A percentile compares a stretch with the other conserved stretches of the same genome.
Evolutionary conservation across 2,113 vertebrate species (phyloP).

Genomic region (Myrmophylax atrothorax): DNA sequence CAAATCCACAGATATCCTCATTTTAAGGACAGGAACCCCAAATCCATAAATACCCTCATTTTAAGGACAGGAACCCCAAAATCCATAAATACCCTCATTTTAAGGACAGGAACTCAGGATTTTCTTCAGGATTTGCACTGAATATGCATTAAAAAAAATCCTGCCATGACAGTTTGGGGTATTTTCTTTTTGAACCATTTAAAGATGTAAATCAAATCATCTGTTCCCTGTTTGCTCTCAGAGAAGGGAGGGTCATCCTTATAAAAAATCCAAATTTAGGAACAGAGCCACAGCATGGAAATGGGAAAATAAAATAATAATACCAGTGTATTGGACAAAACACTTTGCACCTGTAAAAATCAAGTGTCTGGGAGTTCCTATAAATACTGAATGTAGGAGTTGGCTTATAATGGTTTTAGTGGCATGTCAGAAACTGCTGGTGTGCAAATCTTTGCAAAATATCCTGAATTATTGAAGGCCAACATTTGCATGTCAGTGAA

Average conservation of each 20-base stretch:
- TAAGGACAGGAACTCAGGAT: not conserved
- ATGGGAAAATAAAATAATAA: not conserved
- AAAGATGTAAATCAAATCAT: not conserved
- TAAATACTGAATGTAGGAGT: not conserved
- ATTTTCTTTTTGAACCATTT: not conserved
- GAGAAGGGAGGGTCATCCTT: not conserved
- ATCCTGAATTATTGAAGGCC: not conserved
- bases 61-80: not conserved
- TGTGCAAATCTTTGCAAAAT: not conserved
- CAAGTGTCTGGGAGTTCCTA: not conserved
- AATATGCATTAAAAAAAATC: not conserved
- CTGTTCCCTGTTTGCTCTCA: not conserved
- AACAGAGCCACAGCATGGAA: not conserved
- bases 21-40: not conserved
- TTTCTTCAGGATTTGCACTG: not conserved
- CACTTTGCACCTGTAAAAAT: not conserved
- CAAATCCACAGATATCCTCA: too few relatives aligned
- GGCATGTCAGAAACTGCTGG: not conserved
- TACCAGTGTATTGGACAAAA: not conserved
- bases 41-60: not conserved
- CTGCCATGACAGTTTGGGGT: not conserved
- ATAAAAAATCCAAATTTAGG: not conserved
- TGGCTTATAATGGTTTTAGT: not conserved
- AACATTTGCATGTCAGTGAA: not conserved
- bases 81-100: not conserved